Conservation (phyloP, 23 tunicate species). For the Trididemnum clinides region DNA sequence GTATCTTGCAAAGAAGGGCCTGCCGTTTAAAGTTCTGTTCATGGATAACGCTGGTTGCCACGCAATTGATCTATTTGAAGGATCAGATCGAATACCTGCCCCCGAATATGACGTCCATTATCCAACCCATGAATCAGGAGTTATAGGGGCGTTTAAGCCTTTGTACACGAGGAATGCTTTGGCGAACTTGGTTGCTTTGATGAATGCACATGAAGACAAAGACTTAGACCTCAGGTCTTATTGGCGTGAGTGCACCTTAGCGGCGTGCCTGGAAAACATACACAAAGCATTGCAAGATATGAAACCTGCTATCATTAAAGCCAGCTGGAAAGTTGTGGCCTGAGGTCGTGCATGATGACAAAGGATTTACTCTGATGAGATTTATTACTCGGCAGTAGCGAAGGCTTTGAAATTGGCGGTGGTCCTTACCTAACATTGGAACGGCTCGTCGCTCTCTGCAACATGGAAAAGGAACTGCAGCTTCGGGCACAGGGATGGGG, state of each 20-base stretch:
- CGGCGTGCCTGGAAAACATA: background rate
- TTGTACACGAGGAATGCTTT: background rate
- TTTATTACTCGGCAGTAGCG: too few relatives aligned
- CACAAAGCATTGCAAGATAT: background rate
- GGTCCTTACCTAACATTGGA: too few relatives aligned
- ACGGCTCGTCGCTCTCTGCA: too few relatives aligned
- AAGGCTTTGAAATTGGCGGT: too few relatives aligned
- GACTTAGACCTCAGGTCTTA: background rate
- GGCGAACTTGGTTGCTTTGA: background rate
- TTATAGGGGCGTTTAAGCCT: background rate
- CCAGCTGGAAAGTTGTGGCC: background rate
- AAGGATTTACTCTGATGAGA: background rate
- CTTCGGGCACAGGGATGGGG: too few relatives aligned
- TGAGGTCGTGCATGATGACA: background rate
- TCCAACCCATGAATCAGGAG: background rate
- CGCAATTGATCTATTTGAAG: too few relatives aligned
- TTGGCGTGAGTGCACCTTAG: background rate
- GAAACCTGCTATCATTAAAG: background rate
- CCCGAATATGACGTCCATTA: background rate
- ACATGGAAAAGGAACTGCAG: too few relatives aligned
- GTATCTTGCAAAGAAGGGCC: too few relatives aligned
- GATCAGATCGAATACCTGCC: too few relatives aligned
- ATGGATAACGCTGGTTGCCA: too few relatives aligned
- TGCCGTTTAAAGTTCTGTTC: too few relatives aligned
- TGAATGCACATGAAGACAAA: background rate